phyloP scores from a whole-genome alignment of 1,140 invertebrate genomes.

The Ooceraea biroi region DNA sequence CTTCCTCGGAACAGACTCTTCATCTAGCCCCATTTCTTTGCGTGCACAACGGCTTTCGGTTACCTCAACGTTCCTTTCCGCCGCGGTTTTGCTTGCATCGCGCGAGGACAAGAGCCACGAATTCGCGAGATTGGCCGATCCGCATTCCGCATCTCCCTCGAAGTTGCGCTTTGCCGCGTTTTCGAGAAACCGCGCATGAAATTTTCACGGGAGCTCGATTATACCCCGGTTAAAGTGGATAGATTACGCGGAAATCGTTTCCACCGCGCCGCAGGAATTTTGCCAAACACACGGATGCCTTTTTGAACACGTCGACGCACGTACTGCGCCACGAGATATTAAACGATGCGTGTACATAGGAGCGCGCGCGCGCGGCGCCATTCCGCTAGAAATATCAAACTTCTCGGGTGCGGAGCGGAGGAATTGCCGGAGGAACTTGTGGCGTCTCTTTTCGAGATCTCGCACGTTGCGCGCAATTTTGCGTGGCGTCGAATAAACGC shows the following conservation, averaged over 20 bases:
- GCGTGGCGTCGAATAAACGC: not conserved
- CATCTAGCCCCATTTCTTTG: not conserved
- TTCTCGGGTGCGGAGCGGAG: not conserved
- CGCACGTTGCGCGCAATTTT: not conserved
- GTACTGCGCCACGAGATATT: conserved; percentile 12
- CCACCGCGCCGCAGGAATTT: conserved; percentile 12
- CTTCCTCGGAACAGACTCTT: not conserved
- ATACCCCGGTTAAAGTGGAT: conserved; percentile 22
- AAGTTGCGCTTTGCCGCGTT: not conserved
- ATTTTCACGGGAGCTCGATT: not conserved
- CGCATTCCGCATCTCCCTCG: too few relatives aligned
- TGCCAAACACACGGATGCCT: not conserved
- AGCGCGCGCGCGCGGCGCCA: not conserved
- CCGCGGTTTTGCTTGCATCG: not conserved
- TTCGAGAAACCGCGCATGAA: conserved; percentile 5
- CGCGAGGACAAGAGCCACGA: not conserved
- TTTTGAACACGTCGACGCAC: conserved; percentile 12
- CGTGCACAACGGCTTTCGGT: not conserved
- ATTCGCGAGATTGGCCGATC: not conserved
- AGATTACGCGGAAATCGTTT: not conserved
- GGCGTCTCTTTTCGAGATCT: not conserved
- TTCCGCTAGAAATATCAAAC: conserved; percentile 12
- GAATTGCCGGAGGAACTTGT: not conserved
- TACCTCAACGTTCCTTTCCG: not conserved
- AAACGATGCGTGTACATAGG: too few relatives aligned